Percentiles rank a stretch among this genome's conserved stretches.
Conservation (phyloP, 2,888 invertebrate genomes). For the Agapostemon virescens region DNA sequence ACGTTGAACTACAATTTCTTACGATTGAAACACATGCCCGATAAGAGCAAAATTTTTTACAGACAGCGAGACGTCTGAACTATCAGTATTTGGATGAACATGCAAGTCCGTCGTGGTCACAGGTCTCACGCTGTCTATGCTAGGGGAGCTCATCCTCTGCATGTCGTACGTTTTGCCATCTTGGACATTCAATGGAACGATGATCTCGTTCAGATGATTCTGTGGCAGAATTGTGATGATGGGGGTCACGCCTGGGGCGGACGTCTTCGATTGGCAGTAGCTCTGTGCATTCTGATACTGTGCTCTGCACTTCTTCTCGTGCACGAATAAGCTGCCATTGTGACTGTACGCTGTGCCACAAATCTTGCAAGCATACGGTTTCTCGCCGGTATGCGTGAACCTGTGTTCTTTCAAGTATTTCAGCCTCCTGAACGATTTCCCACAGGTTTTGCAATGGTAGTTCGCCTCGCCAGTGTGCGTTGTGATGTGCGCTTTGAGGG, state of each 20-base stretch:
- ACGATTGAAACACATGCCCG: slow-evolving; percentile 72
- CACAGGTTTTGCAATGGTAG: slow-evolving; percentile 78
- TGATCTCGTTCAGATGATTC: slow-evolving; percentile 55
- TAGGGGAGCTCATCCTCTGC: slow-evolving; percentile 56
- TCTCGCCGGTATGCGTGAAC: slow-evolving; percentile 77
- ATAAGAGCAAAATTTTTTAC: slow-evolving; percentile 69
- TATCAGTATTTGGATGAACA: slow-evolving; percentile 59
- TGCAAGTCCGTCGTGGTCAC: slow-evolving; percentile 58
- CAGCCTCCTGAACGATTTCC: slow-evolving; percentile 74
- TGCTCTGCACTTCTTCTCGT: slow-evolving; percentile 75
- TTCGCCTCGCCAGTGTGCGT: slow-evolving; percentile 78
- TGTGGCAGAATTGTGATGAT: slow-evolving; percentile 63
- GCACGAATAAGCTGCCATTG: slow-evolving; percentile 76
- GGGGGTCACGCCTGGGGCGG: slow-evolving; percentile 51
- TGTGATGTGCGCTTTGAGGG: slow-evolving; percentile 76
- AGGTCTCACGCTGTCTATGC: slow-evolving; percentile 17
- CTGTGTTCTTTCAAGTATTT: slow-evolving; percentile 76
- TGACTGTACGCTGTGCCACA: slow-evolving; percentile 77
- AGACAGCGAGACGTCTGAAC: slow-evolving; percentile 61
- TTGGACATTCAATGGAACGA: slow-evolving; percentile 51
- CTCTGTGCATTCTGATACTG: slow-evolving; percentile 63
- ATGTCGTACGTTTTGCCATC: slow-evolving; percentile 61
- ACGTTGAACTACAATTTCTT: slow-evolving; percentile 17
- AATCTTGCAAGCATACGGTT: slow-evolving; percentile 76
- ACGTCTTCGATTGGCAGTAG: slow-evolving; percentile 44